Base-by-base conservation (phyloP, 2,888 invertebrate species). In the Perdita meconis region DNA sequence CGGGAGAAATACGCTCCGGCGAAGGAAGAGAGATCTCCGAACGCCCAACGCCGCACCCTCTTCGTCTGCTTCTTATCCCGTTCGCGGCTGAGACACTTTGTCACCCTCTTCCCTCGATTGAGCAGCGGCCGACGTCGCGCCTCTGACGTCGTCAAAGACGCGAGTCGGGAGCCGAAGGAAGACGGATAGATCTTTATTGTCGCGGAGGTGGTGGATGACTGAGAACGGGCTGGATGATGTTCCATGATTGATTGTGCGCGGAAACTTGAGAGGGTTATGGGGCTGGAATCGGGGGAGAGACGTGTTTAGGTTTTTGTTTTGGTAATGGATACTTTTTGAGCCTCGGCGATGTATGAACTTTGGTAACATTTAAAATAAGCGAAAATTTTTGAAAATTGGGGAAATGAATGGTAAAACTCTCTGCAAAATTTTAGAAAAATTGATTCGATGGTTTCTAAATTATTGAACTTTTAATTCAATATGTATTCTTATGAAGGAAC, bases 91-190 rank as follows among this genome's bases (percentile, higher is more conserved):
- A 82, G 80, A 84, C 82, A 85, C 82, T 85, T 84, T 85, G 83
- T 80, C 85, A 83, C 85, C 85, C 82, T 81, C 81, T 71, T 71
- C 71, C 78, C 78, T 72, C 78, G 78, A 80, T 70, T 50, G 83
- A 72, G 69, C 79, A 74, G 67, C 22, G 44, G 42, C 16, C 26
- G 77, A 63, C 44, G 59, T 64, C 61, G 55, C 50, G 40, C 34
- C 59, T 60, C 38, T 22, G 71, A 66, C 60, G 50, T 42, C 68
- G 47, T 64, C 59, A 69, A 59, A 75, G 63, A 70, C 38, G 65
- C 56, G 50, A 26, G 38, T 19, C 19, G 22, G 38, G n/a, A 22
- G 22, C 4, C 26, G 65, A 42, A 65, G 36, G 57, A 59, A 59
- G 70, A 66, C 47, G 65, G 65, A 70, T 64, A 70, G 77, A 76